A percentile compares a stretch with the other conserved stretches of the same genome.
Evolutionary conservation across 2,888 invertebrate species (phyloP).

Genomic region (Drosophila parthenogenetica): DNA sequence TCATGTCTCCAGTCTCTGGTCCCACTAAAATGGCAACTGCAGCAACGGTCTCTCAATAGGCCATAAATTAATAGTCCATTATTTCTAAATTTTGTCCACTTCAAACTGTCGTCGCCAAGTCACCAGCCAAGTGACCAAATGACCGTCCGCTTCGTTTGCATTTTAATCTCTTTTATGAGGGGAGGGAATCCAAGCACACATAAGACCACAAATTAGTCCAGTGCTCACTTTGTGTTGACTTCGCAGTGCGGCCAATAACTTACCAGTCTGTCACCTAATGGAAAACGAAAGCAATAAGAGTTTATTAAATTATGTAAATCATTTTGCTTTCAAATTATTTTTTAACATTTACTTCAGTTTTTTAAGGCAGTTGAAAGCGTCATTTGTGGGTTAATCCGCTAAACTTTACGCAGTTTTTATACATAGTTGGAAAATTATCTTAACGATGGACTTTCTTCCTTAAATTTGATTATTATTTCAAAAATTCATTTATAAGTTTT

Average conservation of each 20-base stretch:
- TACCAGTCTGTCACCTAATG: conserved; percentile 57
- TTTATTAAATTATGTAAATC: conserved; percentile 65
- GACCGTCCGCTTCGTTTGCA: conserved; percentile 71
- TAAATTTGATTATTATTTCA: no score
- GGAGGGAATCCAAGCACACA: conserved; percentile 11
- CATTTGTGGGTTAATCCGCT: no score
- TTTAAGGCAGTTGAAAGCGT: background rate
- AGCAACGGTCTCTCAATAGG: conserved; percentile 31
- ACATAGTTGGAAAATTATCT: no score
- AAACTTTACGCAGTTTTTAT: no score
- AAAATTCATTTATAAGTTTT: no score
- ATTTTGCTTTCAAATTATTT: conserved; percentile 28
- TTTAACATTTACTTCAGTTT: conserved; percentile 9
- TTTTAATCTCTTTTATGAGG: conserved; percentile 68
- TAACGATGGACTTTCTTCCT: no score
- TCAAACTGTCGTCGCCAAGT: conserved; percentile 77
- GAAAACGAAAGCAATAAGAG: conserved; percentile 58
- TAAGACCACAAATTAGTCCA: conserved; percentile 72
- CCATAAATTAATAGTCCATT: conserved; percentile 81
- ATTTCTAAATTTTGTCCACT: conserved; percentile 80
- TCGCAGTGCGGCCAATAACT: conserved; percentile 78
- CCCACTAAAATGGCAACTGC: conserved; percentile 65
- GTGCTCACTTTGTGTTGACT: conserved; percentile 71
- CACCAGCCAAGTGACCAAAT: conserved; percentile 46
- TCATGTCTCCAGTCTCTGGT: conserved; percentile 14